Evolutionary conservation across 2,888 invertebrate genomes (phyloP).

Genomic region (Panorpa germanica): DNA sequence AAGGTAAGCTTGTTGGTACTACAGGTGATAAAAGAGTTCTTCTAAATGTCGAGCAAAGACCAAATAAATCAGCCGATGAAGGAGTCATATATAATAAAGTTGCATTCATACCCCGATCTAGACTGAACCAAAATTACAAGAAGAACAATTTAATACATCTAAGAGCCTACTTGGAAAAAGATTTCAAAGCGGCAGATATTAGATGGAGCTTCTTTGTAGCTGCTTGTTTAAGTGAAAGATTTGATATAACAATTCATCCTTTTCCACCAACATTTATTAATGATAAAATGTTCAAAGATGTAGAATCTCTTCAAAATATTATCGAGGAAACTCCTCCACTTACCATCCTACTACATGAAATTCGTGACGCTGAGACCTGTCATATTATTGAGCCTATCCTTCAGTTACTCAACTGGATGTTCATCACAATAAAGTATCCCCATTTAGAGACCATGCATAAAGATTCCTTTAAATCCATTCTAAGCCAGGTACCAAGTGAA

Average conservation of each 20-base stretch:
- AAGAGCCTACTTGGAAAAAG: constrained; percentile 32
- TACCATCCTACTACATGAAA: too few species aligned
- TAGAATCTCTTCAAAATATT: too few species aligned
- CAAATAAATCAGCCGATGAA: too few species aligned
- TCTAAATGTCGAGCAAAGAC: too few species aligned
- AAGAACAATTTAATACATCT: too few species aligned
- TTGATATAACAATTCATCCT: constrained; percentile 53
- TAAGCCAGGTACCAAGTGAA: constrained; percentile 27
- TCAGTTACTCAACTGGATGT: constrained; percentile 44
- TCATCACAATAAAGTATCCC: constrained; percentile 40
- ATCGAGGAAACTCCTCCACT: constrained; percentile 28
- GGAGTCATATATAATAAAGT: too few species aligned
- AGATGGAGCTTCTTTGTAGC: constrained; percentile 63
- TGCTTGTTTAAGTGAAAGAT: constrained; percentile 57
- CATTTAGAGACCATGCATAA: constrained; percentile 31
- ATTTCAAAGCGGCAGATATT: constrained; percentile 45
- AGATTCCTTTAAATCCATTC: too few species aligned
- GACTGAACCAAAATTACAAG: too few species aligned
- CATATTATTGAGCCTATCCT: constrained; percentile 32
- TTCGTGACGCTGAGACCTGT: constrained; percentile 21
- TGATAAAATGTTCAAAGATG: constrained; percentile 33
- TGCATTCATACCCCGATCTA: too few species aligned
- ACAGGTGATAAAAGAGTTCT: too few species aligned
- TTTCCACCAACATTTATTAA: constrained; percentile 51
- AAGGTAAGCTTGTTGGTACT: too few species aligned